Percentiles rank a stretch among this genome's conserved stretches.
Evolutionary conservation across 2,888 invertebrate species (phyloP).

Genomic region (Meganola albula): DNA sequence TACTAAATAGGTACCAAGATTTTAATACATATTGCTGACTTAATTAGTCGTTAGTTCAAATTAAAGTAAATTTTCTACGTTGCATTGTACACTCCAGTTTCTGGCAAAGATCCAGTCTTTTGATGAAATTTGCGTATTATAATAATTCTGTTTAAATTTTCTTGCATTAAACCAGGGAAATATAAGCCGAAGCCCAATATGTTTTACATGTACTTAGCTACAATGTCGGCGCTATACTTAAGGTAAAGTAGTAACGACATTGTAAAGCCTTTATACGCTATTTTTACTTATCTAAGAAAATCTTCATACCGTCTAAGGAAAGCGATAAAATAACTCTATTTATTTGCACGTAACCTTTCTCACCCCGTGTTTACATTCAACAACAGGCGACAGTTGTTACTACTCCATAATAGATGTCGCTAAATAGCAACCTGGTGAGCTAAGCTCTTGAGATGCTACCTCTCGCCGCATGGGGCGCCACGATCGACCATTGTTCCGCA

Average conservation of each 20-base stretch:
- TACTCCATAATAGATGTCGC: slow-evolving; percentile 69
- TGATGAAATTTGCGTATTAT: too few species aligned
- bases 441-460: slow-evolving; percentile 35
- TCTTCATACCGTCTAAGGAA: slow-evolving; percentile 32
- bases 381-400: slow-evolving; percentile 38
- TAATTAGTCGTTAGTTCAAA: too few species aligned
- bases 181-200: too few species aligned
- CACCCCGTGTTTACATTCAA: slow-evolving; percentile 28
- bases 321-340: slow-evolving; percentile 37
- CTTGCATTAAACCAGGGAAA: too few species aligned
- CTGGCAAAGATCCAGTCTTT: slow-evolving; percentile 73
- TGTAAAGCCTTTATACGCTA: slow-evolving; percentile 12
- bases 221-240: too few species aligned
- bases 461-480: slow-evolving; percentile 74
- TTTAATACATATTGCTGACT: too few species aligned
- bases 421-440: slow-evolving; percentile 30
- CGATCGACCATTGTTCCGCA: slow-evolving; percentile 72
- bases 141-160: too few species aligned
- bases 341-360: slow-evolving; percentile 37
- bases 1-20: too few species aligned
- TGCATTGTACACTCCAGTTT: too few species aligned
- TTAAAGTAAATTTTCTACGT: too few species aligned
- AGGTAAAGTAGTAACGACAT: too few species aligned
- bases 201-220: too few species aligned
- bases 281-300: slow-evolving; percentile 29